Conservation (phyloP, 2,113 vertebrate genomes). For the Leptocoma aspasia region DNA sequence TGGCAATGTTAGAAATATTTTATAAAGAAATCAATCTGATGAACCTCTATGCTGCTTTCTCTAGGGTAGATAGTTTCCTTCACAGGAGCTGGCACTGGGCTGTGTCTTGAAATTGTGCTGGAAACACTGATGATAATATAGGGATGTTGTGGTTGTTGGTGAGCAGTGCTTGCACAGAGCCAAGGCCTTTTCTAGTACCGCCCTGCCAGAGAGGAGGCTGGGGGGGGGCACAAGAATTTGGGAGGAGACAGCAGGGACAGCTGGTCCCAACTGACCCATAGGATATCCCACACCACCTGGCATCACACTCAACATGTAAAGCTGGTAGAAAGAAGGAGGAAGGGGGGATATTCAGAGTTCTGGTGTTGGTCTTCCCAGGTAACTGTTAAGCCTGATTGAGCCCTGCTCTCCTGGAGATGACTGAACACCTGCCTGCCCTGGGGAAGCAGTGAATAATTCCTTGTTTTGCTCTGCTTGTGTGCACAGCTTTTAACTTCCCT, state of each 20-base stretch:
- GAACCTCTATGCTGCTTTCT: neutral
- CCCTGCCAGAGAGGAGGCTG: neutral
- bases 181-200: neutral
- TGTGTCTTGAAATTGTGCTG: neutral
- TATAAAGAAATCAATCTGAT: neutral
- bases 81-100: neutral
- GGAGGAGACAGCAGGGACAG: neutral
- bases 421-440: neutral
- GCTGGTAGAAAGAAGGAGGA: neutral
- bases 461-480: neutral
- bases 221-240: neutral
- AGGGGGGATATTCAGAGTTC: neutral
- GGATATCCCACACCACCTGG: neutral
- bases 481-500: neutral
- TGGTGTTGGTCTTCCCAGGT: neutral
- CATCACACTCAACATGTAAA: neutral
- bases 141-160: neutral
- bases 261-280: neutral
- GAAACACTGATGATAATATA: neutral
- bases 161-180: neutral
- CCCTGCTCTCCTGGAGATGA: neutral
- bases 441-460: neutral
- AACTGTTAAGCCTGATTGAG: neutral
- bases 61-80: neutral
- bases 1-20: neutral